Evolutionary conservation across 2,888 invertebrate genomes (phyloP).

Genomic region (Agrochola circellaris): DNA sequence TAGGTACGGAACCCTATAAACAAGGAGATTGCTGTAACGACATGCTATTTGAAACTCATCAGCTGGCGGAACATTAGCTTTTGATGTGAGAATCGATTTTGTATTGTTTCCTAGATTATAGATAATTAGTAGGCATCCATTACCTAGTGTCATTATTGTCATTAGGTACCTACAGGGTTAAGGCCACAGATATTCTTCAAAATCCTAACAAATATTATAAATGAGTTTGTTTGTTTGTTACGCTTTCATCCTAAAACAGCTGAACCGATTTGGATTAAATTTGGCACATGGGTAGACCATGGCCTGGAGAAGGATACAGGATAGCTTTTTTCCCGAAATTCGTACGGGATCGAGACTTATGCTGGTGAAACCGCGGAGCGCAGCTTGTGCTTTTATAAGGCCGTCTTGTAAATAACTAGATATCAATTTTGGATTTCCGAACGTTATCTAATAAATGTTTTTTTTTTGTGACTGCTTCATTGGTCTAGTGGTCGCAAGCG

Average conservation of each 20-base stretch:
- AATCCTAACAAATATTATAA: too few relatives aligned
- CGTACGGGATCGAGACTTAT: too few relatives aligned
- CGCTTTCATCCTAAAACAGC: too few relatives aligned
- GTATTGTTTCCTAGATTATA: conserved; percentile 11
- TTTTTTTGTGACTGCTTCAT: too few relatives aligned
- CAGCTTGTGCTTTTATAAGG: conserved; percentile 4
- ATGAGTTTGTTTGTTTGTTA: too few relatives aligned
- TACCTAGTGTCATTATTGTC: conserved; percentile 17
- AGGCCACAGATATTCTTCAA: neutral
- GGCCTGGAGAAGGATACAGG: too few relatives aligned
- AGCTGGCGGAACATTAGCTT: neutral
- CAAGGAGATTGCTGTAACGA: conserved; percentile 13
- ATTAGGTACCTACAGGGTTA: neutral
- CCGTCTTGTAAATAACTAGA: neutral
- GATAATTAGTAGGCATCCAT: conserved; percentile 1
- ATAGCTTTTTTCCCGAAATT: too few relatives aligned
- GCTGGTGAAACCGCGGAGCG: too few relatives aligned
- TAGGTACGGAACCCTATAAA: neutral
- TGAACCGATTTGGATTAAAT: too few relatives aligned
- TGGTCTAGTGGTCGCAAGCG: too few relatives aligned
- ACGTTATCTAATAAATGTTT: neutral
- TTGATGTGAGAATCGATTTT: conserved; percentile 20
- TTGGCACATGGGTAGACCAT: too few relatives aligned
- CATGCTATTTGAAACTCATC: conserved; percentile 32
- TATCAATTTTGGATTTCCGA: neutral